These are phyloP conservation scores for Dendrophyllia cribrosa DNA, from an alignment of 64 coral and sea anemone species.

Conservation along the genomic window DNA sequence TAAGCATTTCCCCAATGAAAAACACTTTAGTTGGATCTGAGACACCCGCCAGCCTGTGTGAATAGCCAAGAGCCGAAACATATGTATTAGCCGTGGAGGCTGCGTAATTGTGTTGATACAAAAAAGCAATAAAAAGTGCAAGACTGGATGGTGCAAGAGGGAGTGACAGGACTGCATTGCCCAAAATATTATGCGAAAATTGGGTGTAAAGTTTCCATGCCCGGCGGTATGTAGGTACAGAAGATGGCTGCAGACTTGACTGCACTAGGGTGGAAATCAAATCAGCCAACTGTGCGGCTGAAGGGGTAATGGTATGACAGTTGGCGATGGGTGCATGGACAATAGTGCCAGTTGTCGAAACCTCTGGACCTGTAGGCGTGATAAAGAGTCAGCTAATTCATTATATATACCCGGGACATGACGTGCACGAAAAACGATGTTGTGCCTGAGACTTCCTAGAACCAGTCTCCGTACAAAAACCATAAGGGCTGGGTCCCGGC, in stretches of 20 bases:
- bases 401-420: slow-evolving; percentile 31
- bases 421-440: slow-evolving; percentile 18
- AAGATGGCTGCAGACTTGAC: background rate
- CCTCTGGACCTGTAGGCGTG: slow-evolving; percentile 29
- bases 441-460: background rate
- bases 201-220: background rate
- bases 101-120: slow-evolving; percentile 7
- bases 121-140: slow-evolving; percentile 47
- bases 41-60: background rate
- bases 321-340: background rate
- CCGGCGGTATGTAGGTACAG: background rate
- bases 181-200: background rate
- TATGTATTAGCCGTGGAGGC: slow-evolving; percentile 4
- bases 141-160: background rate
- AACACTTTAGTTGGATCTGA: slow-evolving; percentile 9
- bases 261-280: slow-evolving; percentile 6
- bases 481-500: slow-evolving; percentile 14
- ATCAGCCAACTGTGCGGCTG: slow-evolving; percentile 23
- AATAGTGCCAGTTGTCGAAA: slow-evolving; percentile 4
- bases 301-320: background rate
- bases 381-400: slow-evolving; percentile 46
- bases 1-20: background rate
- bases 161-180: background rate
- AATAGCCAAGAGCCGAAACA: background rate
- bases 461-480: slow-evolving; percentile 38